Conservation (phyloP, 2,888 invertebrate species). For the Brachypterus glaber region DNA sequence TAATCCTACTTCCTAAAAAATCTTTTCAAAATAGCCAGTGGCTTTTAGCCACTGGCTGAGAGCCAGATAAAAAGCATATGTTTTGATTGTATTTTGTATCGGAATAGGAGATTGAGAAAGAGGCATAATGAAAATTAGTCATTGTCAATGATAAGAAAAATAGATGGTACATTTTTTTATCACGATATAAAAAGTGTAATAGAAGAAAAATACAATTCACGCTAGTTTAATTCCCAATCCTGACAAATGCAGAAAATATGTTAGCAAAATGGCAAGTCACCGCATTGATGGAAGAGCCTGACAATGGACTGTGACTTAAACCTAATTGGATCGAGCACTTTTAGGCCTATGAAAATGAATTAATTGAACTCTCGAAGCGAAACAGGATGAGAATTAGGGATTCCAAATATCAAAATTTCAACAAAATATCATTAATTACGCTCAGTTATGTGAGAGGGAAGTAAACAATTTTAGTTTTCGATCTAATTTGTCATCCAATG, state of each 20-base stretch:
- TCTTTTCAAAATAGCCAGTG: too few relatives aligned
- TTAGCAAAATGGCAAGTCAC: constrained; percentile 23
- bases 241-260: constrained; percentile 29
- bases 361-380: constrained; percentile 33
- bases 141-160: too few relatives aligned
- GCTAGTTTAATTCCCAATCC: constrained; percentile 26
- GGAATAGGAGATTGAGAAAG: too few relatives aligned
- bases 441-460: constrained; percentile 17
- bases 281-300: constrained; percentile 22
- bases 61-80: too few relatives aligned
- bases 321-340: constrained; percentile 36
- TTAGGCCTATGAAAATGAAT: constrained; percentile 34
- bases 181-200: too few relatives aligned
- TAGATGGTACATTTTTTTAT: too few relatives aligned
- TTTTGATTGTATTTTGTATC: too few relatives aligned
- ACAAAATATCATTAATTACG: constrained; percentile 36
- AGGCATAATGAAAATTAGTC: too few relatives aligned
- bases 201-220: constrained; percentile 32
- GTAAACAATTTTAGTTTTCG: constrained; percentile 23
- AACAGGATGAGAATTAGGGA: constrained; percentile 24
- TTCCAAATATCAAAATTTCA: constrained; percentile 34
- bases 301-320: constrained; percentile 35
- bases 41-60: too few relatives aligned
- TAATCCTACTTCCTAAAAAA: too few relatives aligned
- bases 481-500: constrained; percentile 21